Evolutionary conservation across 1,140 invertebrate species (phyloP), one percentile per base, ranked within the genome.

Genomic region (Sitophilus oryzae): DNA sequence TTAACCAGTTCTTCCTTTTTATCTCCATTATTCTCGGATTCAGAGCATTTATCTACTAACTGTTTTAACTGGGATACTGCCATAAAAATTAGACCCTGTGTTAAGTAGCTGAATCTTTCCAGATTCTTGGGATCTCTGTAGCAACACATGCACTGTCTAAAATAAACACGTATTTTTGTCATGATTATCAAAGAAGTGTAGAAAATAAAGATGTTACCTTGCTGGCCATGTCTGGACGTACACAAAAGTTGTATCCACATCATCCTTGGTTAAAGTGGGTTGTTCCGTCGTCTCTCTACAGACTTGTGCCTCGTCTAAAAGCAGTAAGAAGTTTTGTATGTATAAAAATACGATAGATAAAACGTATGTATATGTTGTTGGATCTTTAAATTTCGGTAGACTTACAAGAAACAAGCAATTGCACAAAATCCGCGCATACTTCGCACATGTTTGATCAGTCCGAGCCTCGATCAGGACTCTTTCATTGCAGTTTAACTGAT

Each of bases 81-180:
- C 46, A 85, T 75, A 56, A 81, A 80, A 41, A 93, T 82, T 55
- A 93, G 80, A 47, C 86, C 86, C 67, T 93, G 90, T 37, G 90
- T 86, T 46, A 93, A 75, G 65, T 88, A 78, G 72, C 90, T 91
- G 65, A 93, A 89, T 61, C 89, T 79, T 71, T 93, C 90, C 75
- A 91, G 89, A 68, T 93, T 93, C 72, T 91, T 91, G 47, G 82
- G 79, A 74, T 93, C 91, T 57, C 90, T 82, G 73, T 90, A 93
- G 74, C 89, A 90, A 72, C 90, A 93, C 83, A 92, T 90, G 69
- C 91, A 95, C 76, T 93, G 91, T 66, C 88, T 85, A 70, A 59
- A 78, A 81, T 36, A 48, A 20, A 37, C 36, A 46, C 22, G 20
- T 11, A 35, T 37, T 21, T 3, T 44, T 6, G 5, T 44, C 8